A percentile compares a stretch with the other conserved stretches of the same genome.
These are phyloP conservation scores for Bhutanitis thaidina DNA, from an alignment of 2,888 invertebrate species.

Conservation along the genomic window DNA sequence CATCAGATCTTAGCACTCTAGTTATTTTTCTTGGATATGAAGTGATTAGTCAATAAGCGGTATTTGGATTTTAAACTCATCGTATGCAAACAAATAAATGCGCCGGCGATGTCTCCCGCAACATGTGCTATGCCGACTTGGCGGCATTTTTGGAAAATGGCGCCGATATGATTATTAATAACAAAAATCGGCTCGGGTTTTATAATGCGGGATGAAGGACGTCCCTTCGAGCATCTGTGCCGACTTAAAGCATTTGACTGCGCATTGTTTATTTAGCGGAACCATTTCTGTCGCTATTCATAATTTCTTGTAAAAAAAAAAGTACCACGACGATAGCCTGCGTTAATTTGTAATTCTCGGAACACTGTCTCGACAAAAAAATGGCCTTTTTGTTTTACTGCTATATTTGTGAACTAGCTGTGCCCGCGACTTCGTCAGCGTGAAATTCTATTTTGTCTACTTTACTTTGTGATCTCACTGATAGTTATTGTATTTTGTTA, in stretches of 20 bases:
- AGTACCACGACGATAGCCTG: slow-evolving; percentile 16
- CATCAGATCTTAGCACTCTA: no score
- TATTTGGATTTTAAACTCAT: no score
- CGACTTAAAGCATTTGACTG: slow-evolving; percentile 54
- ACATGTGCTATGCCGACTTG: slow-evolving; percentile 31
- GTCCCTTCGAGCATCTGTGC: slow-evolving; percentile 62
- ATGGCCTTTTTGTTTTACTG: neutral
- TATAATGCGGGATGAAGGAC: slow-evolving; percentile 58
- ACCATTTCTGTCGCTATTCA: slow-evolving; percentile 51
- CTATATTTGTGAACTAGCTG: no score
- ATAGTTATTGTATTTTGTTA: no score
- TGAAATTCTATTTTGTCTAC: no score
- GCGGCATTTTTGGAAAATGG: slow-evolving; percentile 58
- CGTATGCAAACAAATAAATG: slow-evolving; percentile 4
- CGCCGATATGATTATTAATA: slow-evolving; percentile 76
- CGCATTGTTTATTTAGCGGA: slow-evolving; percentile 68
- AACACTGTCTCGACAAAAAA: slow-evolving; percentile 11
- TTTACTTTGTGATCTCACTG: no score
- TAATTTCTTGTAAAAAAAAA: slow-evolving; percentile 38
- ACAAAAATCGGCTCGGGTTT: slow-evolving; percentile 66
- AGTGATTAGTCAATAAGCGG: no score
- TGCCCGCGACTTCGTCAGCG: no score
- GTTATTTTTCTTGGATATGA: no score
- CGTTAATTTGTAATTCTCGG: slow-evolving; percentile 21
- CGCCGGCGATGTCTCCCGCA: neutral